Evolutionary conservation across 2,888 invertebrate species (phyloP).

Genomic region (Gibbula magus): DNA sequence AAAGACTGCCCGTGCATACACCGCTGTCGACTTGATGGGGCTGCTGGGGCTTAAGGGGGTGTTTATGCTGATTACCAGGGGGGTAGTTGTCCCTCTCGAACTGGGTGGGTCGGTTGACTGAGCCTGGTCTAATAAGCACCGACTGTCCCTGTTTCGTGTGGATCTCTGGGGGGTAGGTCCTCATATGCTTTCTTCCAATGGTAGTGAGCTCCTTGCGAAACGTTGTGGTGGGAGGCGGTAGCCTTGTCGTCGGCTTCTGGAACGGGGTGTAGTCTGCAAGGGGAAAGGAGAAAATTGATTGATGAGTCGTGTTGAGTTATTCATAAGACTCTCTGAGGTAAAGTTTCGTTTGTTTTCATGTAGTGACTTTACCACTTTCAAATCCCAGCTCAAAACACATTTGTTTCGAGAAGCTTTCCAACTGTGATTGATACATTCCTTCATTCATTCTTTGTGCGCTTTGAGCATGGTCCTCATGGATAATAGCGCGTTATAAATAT

Average conservation of each 20-base stretch:
- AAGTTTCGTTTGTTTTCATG: too few relatives aligned
- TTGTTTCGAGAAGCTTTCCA: too few relatives aligned
- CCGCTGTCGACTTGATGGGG: not conserved
- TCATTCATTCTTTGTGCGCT: too few relatives aligned
- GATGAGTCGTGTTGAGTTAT: too few relatives aligned
- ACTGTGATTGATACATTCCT: too few relatives aligned
- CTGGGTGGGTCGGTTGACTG: conserved; percentile 2
- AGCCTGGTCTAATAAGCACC: not conserved
- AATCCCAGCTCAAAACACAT: too few relatives aligned
- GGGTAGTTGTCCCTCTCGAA: not conserved
- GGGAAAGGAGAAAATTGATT: too few relatives aligned
- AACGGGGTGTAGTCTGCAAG: not conserved
- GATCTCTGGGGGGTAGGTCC: conserved; percentile 12
- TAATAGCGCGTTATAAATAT: too few relatives aligned
- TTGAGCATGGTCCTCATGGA: too few relatives aligned
- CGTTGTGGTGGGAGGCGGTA: not conserved
- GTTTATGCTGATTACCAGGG: conserved; percentile 10
- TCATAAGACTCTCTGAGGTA: too few relatives aligned
- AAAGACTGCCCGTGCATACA: conserved; percentile 15
- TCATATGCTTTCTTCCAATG: not conserved
- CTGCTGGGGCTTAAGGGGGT: conserved; percentile 17
- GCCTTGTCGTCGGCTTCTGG: not conserved
- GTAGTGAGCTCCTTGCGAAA: not conserved
- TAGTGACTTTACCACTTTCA: too few relatives aligned
- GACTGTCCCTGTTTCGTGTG: not conserved